Evolutionary conservation across 64 coral and sea anemone genomes (phyloP).

Genomic region (Platygyra sinensis): DNA sequence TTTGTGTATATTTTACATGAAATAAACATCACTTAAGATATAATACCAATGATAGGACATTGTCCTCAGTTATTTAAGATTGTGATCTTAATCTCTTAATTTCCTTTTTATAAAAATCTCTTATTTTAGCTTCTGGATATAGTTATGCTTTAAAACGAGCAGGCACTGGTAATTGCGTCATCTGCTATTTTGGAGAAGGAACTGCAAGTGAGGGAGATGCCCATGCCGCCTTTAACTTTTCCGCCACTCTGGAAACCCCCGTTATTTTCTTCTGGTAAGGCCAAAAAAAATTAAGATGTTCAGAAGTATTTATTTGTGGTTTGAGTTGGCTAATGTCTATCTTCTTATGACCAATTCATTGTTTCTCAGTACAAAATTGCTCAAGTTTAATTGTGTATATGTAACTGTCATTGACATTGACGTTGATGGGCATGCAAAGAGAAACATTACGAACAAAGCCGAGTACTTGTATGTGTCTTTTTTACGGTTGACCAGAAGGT

Average conservation of each 20-base stretch:
- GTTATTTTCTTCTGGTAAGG: conserved; percentile 96
- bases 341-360: too few species aligned
- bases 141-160: conserved; percentile 87
- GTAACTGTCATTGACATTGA: too few species aligned
- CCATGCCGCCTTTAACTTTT: conserved; percentile 93
- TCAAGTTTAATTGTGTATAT: too few species aligned
- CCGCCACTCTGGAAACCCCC: conserved; percentile 86
- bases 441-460: too few species aligned
- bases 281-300: not conserved
- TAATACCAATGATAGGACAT: not conserved
- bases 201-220: conserved; percentile 96
- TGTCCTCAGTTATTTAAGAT: not conserved
- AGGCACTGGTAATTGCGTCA: conserved; percentile 83
- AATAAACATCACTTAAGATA: too few species aligned
- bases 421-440: too few species aligned
- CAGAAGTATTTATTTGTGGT: not conserved
- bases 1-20: too few species aligned
- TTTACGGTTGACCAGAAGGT: too few species aligned
- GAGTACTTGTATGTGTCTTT: too few species aligned
- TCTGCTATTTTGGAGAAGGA: conserved; percentile 98
- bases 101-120: not conserved
- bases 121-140: conserved; percentile 84
- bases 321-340: not conserved
- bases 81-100: not conserved
- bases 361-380: too few species aligned